phyloP scores from a whole-genome alignment of 2,113 vertebrate species.

The Morphnarchus princeps region DNA sequence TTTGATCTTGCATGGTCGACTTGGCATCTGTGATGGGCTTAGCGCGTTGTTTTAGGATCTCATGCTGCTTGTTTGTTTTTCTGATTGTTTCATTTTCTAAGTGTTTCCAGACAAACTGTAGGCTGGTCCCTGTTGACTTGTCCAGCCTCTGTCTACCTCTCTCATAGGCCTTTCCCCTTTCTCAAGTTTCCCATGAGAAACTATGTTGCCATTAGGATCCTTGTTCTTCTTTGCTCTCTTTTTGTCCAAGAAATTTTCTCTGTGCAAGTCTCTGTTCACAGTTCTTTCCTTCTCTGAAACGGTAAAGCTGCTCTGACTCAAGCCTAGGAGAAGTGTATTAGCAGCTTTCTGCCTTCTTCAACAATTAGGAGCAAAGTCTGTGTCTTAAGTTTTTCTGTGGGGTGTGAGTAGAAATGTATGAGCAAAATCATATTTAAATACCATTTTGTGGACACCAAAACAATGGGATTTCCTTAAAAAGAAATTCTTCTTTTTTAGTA shows the following conservation, averaged over 20 bases:
- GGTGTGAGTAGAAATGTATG: background rate
- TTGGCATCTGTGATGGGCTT: background rate
- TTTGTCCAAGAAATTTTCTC: background rate
- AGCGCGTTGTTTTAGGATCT: background rate
- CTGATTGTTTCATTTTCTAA: background rate
- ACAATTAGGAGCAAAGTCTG: background rate
- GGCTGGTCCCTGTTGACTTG: background rate
- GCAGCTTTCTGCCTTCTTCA: background rate
- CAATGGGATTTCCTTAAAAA: background rate
- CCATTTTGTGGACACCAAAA: background rate
- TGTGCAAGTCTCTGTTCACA: background rate
- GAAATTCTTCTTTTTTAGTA: background rate
- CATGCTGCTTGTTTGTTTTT: background rate
- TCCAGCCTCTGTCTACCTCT: background rate
- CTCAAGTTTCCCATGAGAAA: background rate
- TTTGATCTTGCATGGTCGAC: fast-evolving
- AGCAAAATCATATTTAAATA: background rate
- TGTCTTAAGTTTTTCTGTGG: background rate
- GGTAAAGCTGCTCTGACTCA: background rate
- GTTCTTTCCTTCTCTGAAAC: background rate
- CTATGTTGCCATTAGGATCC: background rate
- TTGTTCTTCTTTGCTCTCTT: background rate
- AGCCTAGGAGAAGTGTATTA: background rate
- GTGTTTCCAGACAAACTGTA: constrained; percentile 11
- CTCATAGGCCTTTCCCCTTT: background rate